A percentile compares a stretch with the other conserved stretches of the same genome.
Evolutionary conservation across 2,888 invertebrate genomes (phyloP).

Genomic region (Lepas anatifera): DNA sequence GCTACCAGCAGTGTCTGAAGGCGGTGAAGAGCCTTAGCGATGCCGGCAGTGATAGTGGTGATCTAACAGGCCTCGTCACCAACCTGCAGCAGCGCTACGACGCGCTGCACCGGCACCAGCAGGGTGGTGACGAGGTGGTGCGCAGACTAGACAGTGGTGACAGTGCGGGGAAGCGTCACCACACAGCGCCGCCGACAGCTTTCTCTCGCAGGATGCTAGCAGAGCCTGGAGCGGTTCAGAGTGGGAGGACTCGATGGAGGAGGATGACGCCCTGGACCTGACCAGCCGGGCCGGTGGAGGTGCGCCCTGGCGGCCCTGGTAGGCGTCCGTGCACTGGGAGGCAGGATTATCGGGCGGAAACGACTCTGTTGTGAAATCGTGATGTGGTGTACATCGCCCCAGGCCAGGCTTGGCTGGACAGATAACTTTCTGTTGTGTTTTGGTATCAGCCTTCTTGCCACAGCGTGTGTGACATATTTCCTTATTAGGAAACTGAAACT

Average conservation of each 20-base stretch:
- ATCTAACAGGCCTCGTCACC: not conserved
- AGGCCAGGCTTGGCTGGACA: no score
- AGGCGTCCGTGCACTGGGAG: no score
- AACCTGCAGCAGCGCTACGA: not conserved
- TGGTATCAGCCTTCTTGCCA: no score
- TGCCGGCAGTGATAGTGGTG: not conserved
- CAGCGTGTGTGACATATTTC: no score
- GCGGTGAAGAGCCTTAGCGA: not conserved
- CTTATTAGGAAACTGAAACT: no score
- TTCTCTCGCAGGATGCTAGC: no score
- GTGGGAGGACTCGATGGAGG: not conserved
- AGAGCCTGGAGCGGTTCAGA: not conserved
- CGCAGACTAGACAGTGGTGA: not conserved
- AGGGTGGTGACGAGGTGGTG: no score
- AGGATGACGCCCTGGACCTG: not conserved
- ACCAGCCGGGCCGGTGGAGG: not conserved
- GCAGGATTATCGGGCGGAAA: no score
- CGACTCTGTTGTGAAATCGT: no score
- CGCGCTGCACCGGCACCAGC: not conserved
- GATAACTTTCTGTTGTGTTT: no score
- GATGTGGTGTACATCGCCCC: no score
- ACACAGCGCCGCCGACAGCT: not conserved
- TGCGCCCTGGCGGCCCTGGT: not conserved
- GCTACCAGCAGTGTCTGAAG: constrained; percentile 4
- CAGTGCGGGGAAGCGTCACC: not conserved